Evolutionary conservation across 2,113 vertebrate genomes (phyloP).

Genomic region (Onychostruthus taczanowskii): DNA sequence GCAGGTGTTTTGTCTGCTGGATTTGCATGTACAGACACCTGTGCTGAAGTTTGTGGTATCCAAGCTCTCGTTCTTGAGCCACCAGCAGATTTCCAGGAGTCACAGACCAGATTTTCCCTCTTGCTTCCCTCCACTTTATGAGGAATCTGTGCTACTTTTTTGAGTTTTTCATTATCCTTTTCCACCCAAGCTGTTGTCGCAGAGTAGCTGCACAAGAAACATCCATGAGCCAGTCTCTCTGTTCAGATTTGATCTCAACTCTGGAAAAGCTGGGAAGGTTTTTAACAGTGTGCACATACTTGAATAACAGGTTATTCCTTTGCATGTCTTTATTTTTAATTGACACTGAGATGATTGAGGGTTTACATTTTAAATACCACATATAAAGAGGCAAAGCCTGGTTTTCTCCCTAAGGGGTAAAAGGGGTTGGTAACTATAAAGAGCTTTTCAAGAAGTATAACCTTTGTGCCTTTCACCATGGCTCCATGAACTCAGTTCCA

Average conservation of each 20-base stretch:
- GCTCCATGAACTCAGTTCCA: background rate
- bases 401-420: background rate
- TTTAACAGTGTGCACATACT: background rate
- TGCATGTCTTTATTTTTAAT: constrained; percentile 29
- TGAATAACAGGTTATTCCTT: constrained; percentile 44
- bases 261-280: background rate
- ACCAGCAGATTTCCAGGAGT: background rate
- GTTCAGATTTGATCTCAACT: background rate
- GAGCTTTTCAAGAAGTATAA: background rate
- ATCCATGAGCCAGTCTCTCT: background rate
- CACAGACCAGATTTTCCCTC: background rate
- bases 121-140: background rate
- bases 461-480: constrained; percentile 18
- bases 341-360: background rate
- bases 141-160: background rate
- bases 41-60: background rate
- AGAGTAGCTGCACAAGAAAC: background rate
- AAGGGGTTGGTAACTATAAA: background rate
- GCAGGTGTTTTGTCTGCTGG: background rate
- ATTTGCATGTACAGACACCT: background rate
- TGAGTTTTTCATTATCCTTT: background rate
- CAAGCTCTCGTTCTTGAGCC: background rate
- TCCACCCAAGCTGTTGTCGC: background rate
- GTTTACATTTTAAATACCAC: background rate
- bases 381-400: background rate